These are phyloP conservation scores for Cryptocephalus primarius DNA, from an alignment of 2,888 invertebrate species.

Conservation along the genomic window DNA sequence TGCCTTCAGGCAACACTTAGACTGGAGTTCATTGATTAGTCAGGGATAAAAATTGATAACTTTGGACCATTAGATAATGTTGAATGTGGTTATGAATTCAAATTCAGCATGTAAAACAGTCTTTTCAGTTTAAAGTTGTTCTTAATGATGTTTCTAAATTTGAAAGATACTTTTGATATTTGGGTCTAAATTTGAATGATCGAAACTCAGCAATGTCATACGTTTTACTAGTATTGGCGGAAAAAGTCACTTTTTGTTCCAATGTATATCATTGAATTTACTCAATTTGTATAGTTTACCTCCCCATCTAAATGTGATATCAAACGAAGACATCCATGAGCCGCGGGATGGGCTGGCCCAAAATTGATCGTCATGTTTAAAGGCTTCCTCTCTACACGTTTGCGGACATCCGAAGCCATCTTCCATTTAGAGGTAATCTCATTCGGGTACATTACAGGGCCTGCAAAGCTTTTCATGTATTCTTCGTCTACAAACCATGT, in stretches of 20 bases:
- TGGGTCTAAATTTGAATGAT: too few species aligned
- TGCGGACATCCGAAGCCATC: slow-evolving; percentile 6
- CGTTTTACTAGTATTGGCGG: too few species aligned
- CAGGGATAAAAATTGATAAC: too few species aligned
- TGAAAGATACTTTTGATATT: too few species aligned
- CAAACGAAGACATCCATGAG: slow-evolving; percentile 77
- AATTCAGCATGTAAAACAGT: too few species aligned
- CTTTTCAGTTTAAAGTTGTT: too few species aligned
- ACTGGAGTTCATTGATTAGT: too few species aligned
- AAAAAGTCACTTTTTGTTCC: not conserved
- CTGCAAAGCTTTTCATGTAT: slow-evolving; percentile 44
- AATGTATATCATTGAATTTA: not conserved
- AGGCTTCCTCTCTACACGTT: slow-evolving; percentile 8
- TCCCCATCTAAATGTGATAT: slow-evolving; percentile 76
- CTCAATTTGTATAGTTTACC: slow-evolving; percentile 28
- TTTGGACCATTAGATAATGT: too few species aligned
- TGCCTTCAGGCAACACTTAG: too few species aligned
- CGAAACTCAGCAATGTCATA: too few species aligned
- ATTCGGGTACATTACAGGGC: slow-evolving; percentile 48
- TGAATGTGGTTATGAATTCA: too few species aligned
- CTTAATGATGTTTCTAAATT: too few species aligned
- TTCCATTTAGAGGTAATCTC: slow-evolving; percentile 29
- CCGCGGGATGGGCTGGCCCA: slow-evolving; percentile 85
- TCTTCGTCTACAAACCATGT: slow-evolving; percentile 57
- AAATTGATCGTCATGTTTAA: slow-evolving; percentile 48